Percentiles rank a stretch among this genome's conserved stretches.
Conservation (phyloP, 2,113 vertebrate genomes). For the Malurus melanocephalus region DNA sequence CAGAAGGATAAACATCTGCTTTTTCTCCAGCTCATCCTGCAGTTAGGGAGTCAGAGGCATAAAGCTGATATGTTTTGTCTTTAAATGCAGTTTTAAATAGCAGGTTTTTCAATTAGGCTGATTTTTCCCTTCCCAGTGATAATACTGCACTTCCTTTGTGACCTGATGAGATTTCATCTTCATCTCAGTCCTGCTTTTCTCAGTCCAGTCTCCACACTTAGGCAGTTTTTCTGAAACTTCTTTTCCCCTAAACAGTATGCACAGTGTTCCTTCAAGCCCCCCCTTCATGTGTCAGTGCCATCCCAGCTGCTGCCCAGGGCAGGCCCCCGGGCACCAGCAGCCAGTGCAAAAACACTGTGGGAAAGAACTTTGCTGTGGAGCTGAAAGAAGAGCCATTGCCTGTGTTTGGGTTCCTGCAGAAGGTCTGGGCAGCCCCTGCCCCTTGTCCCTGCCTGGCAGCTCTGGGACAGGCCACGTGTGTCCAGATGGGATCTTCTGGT, state of each 20-base stretch:
- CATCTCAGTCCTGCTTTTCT: neutral
- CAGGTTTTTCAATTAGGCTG: neutral
- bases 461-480: neutral
- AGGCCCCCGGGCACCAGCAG: neutral
- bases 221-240: neutral
- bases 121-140: neutral
- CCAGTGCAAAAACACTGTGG: neutral
- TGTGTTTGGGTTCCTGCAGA: neutral
- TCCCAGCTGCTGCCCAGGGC: neutral
- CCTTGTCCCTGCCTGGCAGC: neutral
- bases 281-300: fast-evolving
- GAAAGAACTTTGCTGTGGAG: neutral
- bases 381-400: neutral
- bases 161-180: neutral
- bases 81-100: neutral
- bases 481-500: neutral
- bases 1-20: conserved; percentile 18
- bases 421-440: neutral
- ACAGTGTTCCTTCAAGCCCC: neutral
- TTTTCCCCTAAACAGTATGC: neutral
- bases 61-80: neutral
- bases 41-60: neutral
- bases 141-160: neutral
- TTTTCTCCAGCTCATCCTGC: neutral
- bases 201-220: neutral